Conservation (phyloP, 2,797 vertebrate genomes). For the Myoxocephalus aenaeus region DNA sequence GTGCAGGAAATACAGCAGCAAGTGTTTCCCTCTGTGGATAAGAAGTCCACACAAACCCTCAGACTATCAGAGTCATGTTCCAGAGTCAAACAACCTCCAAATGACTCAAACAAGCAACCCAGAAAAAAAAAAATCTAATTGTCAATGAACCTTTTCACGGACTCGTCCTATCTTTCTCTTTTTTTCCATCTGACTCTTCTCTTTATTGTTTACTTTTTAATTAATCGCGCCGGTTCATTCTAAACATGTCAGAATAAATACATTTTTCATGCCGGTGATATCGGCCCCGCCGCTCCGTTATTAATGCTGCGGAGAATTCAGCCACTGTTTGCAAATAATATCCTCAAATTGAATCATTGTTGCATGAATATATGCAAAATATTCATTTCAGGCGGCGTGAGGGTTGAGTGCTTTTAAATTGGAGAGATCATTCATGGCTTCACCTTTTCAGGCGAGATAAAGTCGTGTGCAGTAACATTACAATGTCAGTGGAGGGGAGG, state of each 20-base stretch:
- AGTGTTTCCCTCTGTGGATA: neutral
- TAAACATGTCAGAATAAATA: conserved; percentile 82
- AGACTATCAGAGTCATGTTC: conserved; percentile 30
- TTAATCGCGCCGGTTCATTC: conserved; percentile 82
- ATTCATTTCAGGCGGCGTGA: conserved; percentile 99
- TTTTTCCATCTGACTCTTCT: conserved; percentile 64
- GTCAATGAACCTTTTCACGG: conserved; percentile 25
- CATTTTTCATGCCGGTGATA: conserved; percentile 88
- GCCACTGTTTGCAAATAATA: conserved; percentile 99
- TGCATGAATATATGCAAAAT: conserved; percentile 99
- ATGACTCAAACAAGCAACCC: conserved; percentile 12
- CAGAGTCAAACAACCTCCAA: conserved; percentile 34
- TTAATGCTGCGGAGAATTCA: conserved; percentile 93
- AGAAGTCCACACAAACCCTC: neutral
- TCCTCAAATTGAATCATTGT: conserved; percentile 99
- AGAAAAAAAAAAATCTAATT: conserved; percentile 4
- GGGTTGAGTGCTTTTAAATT: conserved; percentile 99
- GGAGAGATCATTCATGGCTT: conserved; percentile 99
- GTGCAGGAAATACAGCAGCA: neutral
- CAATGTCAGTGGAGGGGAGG: conserved; percentile 92
- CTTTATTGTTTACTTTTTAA: conserved; percentile 86
- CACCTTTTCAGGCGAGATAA: conserved; percentile 99
- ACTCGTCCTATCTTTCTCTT: conserved; percentile 50
- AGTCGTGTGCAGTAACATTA: conserved; percentile 98
- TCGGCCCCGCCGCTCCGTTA: conserved; percentile 85